A percentile compares a stretch with the other conserved stretches of the same genome.
Conservation (phyloP, 35 echinoderm and acorn worm species). For the Diadema setosum region DNA sequence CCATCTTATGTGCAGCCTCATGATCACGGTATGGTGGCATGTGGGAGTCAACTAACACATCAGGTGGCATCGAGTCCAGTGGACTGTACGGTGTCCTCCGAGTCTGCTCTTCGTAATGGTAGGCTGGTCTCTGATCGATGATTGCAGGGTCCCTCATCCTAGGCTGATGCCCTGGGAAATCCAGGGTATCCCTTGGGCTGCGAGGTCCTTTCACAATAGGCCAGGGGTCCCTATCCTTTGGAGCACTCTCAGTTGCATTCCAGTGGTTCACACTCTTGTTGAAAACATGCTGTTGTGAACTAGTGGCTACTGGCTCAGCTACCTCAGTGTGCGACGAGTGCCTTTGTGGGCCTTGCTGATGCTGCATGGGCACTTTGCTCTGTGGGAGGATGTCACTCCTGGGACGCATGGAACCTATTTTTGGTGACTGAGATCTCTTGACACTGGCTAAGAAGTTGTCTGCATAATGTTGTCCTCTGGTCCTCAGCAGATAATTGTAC, state of each 20-base stretch:
- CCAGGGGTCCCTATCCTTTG: neutral
- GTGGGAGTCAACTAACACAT: neutral
- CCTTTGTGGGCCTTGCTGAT: neutral
- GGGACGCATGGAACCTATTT: neutral
- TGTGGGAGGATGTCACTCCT: slow-evolving; percentile 10
- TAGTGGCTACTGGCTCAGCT: neutral
- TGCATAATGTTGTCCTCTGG: slow-evolving; percentile 60
- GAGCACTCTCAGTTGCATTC: neutral
- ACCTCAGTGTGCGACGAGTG: neutral
- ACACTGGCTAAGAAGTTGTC: slow-evolving; percentile 30
- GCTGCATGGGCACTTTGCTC: neutral
- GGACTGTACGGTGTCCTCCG: neutral
- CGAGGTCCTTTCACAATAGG: neutral
- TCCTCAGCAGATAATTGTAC: slow-evolving; percentile 51
- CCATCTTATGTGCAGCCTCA: neutral
- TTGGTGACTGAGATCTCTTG: slow-evolving; percentile 7
- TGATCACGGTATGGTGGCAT: slow-evolving; percentile 8
- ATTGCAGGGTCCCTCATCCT: neutral
- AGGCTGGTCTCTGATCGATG: neutral
- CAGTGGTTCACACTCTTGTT: neutral
- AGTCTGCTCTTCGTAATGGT: neutral
- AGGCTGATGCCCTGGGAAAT: neutral
- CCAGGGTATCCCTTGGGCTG: slow-evolving; percentile 12
- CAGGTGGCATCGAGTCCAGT: neutral
- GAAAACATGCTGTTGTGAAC: neutral